A percentile compares a stretch with the other conserved stretches of the same genome.
These are phyloP conservation scores for Pasiphila rectangulata DNA, from an alignment of 2,888 invertebrate genomes.

Conservation along the genomic window DNA sequence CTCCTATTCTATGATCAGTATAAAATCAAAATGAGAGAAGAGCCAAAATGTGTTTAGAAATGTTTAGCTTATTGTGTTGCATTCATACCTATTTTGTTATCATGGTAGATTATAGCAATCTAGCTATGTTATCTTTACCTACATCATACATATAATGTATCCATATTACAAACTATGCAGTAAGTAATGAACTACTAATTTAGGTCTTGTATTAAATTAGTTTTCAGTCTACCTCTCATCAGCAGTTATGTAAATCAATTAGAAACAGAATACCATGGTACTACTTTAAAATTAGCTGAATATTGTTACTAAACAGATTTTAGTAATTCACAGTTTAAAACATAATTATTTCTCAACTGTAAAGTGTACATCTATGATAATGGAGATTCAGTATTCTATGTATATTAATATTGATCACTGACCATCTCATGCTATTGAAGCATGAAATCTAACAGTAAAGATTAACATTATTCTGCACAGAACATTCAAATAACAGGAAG, in stretches of 20 bases:
- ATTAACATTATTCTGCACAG: conserved; percentile 3
- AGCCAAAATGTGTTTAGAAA: too few species aligned
- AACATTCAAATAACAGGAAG: conserved; percentile 13
- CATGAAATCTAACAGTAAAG: conserved; percentile 51
- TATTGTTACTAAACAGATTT: too few species aligned
- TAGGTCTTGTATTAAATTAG: not conserved
- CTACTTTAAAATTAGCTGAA: conserved; percentile 19
- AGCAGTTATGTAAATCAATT: conserved; percentile 21
- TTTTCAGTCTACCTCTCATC: not conserved
- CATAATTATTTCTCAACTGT: too few species aligned
- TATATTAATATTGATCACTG: conserved; percentile 51
- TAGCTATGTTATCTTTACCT: conserved; percentile 25
- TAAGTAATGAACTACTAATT: too few species aligned
- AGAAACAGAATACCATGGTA: too few species aligned
- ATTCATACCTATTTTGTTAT: conserved; percentile 29
- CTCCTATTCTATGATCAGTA: too few species aligned
- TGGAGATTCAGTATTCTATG: conserved; percentile 39
- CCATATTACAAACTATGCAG: conserved; percentile 8
- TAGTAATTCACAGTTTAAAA: too few species aligned
- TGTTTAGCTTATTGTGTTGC: conserved; percentile 4
- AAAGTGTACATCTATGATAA: conserved; percentile 39
- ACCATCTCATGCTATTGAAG: conserved; percentile 56
- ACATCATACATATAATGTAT: conserved; percentile 17
- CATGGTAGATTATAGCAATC: conserved; percentile 33
- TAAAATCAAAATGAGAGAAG: too few species aligned